A percentile compares a stretch with the other conserved stretches of the same genome.
These are phyloP conservation scores for Vulpes ferrilata DNA, from an alignment of 2,113 vertebrate species.

Conservation along the genomic window DNA sequence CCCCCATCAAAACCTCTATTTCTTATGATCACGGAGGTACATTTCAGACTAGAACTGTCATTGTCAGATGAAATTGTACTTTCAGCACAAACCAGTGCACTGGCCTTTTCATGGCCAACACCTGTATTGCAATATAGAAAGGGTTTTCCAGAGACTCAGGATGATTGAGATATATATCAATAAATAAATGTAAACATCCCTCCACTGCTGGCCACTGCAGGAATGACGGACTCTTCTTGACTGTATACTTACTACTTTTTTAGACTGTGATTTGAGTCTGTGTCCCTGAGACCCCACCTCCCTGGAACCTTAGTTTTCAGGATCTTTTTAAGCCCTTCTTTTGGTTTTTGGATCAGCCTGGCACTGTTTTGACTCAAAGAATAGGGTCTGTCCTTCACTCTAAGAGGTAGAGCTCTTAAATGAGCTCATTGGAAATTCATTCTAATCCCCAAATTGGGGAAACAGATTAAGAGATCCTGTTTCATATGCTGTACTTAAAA, in stretches of 20 bases:
- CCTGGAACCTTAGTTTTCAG: not conserved
- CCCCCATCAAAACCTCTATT: not conserved
- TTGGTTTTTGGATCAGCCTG: constrained; percentile 23
- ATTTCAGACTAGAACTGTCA: not conserved
- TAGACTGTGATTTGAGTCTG: not conserved
- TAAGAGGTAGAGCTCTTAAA: not conserved
- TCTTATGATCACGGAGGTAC: not conserved
- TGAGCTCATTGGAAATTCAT: constrained; percentile 69
- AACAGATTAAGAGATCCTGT: constrained; percentile 64
- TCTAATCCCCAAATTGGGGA: constrained; percentile 47
- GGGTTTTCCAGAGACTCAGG: not conserved
- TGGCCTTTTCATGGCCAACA: not conserved
- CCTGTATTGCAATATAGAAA: not conserved
- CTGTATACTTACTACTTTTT: not conserved
- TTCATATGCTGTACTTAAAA: constrained; percentile 51
- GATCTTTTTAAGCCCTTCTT: not conserved
- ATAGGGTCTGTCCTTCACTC: constrained; percentile 21
- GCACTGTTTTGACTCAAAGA: not conserved
- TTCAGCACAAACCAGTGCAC: not conserved
- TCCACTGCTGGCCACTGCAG: not conserved
- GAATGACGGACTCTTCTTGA: not conserved
- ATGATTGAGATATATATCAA: too few relatives aligned
- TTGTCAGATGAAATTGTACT: not conserved
- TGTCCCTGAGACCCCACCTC: not conserved
- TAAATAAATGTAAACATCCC: not conserved